These are phyloP conservation scores for Tachina grossa DNA, from an alignment of 2,888 invertebrate genomes.

Conservation along the genomic window DNA sequence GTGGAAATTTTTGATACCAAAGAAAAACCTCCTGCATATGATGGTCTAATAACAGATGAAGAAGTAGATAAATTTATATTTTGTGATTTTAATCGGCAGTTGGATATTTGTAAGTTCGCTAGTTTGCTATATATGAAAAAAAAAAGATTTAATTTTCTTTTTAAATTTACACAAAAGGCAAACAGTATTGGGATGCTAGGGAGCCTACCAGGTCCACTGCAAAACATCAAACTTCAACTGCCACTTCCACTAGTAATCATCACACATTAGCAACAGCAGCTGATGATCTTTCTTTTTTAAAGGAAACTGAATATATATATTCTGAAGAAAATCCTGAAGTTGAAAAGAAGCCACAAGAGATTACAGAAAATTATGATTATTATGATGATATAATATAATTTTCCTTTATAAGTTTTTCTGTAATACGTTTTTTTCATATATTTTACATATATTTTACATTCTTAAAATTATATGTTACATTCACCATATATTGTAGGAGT, in stretches of 20 bases:
- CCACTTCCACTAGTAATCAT: background rate
- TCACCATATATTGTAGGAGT: too few relatives aligned
- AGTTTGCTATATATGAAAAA: background rate
- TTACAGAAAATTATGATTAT: background rate
- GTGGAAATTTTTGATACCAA: conserved; percentile 73
- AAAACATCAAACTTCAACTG: background rate
- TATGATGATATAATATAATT: background rate
- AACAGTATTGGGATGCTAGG: conserved; percentile 33
- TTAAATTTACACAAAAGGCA: background rate
- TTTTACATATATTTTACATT: background rate
- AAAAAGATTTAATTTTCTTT: background rate
- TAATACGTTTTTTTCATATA: background rate
- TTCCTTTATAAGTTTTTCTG: too few relatives aligned
- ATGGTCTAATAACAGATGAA: conserved; percentile 69
- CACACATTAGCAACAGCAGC: background rate
- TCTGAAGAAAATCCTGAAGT: conserved; percentile 3
- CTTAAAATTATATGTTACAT: too few relatives aligned
- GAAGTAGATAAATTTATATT: conserved; percentile 75
- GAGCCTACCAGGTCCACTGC: background rate
- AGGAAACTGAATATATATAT: conserved; percentile 6
- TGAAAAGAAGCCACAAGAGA: background rate
- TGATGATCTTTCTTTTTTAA: background rate
- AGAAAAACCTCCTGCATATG: conserved; percentile 62
- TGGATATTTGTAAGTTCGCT: conserved; percentile 74
- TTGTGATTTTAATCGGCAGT: conserved; percentile 76